Evolutionary conservation across 2,888 invertebrate species (phyloP).

Genomic region (Dusona sp.): DNA sequence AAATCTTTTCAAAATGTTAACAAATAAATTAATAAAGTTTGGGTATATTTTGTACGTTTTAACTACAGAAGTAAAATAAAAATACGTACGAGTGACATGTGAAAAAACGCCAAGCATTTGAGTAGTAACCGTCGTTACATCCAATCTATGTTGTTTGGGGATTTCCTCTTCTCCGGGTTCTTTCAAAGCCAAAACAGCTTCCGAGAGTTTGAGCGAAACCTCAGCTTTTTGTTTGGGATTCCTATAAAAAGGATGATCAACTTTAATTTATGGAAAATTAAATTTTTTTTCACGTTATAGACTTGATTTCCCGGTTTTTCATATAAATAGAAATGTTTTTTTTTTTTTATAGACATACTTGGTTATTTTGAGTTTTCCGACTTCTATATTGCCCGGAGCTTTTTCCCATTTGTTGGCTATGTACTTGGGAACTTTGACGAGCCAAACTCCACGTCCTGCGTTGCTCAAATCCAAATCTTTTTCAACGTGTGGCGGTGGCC

Average conservation of each 20-base stretch:
- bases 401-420: constrained; percentile 98
- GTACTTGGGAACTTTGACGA: constrained; percentile 98
- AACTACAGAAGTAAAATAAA: constrained; percentile 7
- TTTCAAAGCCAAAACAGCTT: constrained; percentile 91
- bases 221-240: constrained; percentile 92
- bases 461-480: constrained; percentile 95
- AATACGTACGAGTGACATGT: constrained; percentile 88
- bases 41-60: not conserved
- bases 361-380: constrained; percentile 95
- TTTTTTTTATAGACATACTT: constrained; percentile 86
- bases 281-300: not conserved
- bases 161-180: constrained; percentile 93
- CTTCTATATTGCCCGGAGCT: constrained; percentile 95
- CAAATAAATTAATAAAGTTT: not conserved
- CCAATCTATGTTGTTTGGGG: constrained; percentile 96
- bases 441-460: constrained; percentile 96
- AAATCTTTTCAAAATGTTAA: not conserved
- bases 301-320: not conserved
- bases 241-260: constrained; percentile 78
- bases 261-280: not conserved
- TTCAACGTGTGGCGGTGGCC: constrained; percentile 87
- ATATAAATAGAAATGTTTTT: not conserved
- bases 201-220: constrained; percentile 94
- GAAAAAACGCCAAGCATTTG: constrained; percentile 97
- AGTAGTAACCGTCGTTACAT: constrained; percentile 95